These are phyloP conservation scores for Himalopsyche anomala DNA, from an alignment of 2,888 invertebrate genomes.

Conservation along the genomic window DNA sequence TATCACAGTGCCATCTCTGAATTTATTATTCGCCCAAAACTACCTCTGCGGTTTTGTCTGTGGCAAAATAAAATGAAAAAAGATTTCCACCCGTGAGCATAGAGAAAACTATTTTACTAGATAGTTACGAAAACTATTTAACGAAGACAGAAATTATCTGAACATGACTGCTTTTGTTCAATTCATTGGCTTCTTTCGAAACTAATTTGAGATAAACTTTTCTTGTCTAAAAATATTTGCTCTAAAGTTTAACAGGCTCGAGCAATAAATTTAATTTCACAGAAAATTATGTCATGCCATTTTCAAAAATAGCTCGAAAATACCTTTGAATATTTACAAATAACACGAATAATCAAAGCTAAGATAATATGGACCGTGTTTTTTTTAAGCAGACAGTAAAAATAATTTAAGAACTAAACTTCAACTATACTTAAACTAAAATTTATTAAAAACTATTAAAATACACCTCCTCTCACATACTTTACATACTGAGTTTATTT, in stretches of 20 bases:
- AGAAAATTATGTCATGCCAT: no score
- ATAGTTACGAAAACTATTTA: slow-evolving; percentile 31
- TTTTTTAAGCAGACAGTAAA: no score
- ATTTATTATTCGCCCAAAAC: slow-evolving; percentile 64
- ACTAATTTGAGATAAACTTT: slow-evolving; percentile 24
- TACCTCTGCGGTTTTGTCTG: slow-evolving; percentile 55
- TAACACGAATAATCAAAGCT: no score
- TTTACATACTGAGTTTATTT: no score
- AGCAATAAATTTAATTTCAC: slow-evolving; percentile 2
- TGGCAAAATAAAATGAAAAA: slow-evolving; percentile 23
- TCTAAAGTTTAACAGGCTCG: neutral
- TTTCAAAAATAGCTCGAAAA: no score
- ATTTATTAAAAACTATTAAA: no score
- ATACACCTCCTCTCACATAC: no score
- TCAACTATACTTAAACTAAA: no score
- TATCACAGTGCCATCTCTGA: slow-evolving; percentile 62
- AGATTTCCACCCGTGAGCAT: slow-evolving; percentile 23
- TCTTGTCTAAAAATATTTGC: neutral
- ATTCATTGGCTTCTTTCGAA: slow-evolving; percentile 33
- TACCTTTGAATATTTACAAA: no score
- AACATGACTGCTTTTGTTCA: slow-evolving; percentile 39
- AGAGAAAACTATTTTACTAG: slow-evolving; percentile 18
- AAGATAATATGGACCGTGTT: no score
- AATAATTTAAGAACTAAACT: no score
- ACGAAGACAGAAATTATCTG: slow-evolving; percentile 37